A percentile compares a stretch with the other conserved stretches of the same genome.
Evolutionary conservation across 1,140 invertebrate species (phyloP).

Genomic region (Pseudomyrmex concolor): DNA sequence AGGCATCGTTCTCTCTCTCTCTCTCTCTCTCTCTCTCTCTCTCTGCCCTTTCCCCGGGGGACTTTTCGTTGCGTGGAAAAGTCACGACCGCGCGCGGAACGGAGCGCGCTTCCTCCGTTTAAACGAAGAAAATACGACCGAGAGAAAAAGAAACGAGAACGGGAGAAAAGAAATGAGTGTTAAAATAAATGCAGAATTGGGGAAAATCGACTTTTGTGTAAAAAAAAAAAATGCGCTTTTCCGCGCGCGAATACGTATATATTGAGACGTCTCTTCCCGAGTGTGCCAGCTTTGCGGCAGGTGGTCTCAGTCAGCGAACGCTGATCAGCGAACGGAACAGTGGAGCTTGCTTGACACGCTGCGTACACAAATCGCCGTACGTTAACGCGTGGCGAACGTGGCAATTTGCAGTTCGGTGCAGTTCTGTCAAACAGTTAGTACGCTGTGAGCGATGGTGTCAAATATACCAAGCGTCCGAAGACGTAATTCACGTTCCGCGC

Average conservation of each 20-base stretch:
- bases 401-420: conserved; percentile 3
- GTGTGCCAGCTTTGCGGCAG: conserved; percentile 13
- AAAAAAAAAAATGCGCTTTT: conserved; percentile 56
- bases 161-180: conserved; percentile 1
- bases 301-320: neutral
- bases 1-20: conserved; percentile 53
- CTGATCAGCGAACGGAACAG: neutral
- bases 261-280: conserved; percentile 30
- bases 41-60: conserved; percentile 48
- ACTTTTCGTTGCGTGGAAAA: conserved; percentile 63
- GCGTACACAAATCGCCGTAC: conserved; percentile 13
- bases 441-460: neutral
- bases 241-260: conserved; percentile 28
- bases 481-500: no score
- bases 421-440: neutral
- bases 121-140: conserved; percentile 29
- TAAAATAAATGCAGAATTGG: neutral
- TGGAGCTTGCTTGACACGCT: neutral
- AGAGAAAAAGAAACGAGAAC: neutral
- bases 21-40: conserved; percentile 38
- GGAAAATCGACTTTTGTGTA: conserved; percentile 39
- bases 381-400: no score
- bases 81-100: conserved; percentile 59
- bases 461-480: no score
- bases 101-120: neutral